A percentile compares a stretch with the other conserved stretches of the same genome.
phyloP scores from a whole-genome alignment of 2,888 invertebrate genomes.

The Nowickia ferox region DNA sequence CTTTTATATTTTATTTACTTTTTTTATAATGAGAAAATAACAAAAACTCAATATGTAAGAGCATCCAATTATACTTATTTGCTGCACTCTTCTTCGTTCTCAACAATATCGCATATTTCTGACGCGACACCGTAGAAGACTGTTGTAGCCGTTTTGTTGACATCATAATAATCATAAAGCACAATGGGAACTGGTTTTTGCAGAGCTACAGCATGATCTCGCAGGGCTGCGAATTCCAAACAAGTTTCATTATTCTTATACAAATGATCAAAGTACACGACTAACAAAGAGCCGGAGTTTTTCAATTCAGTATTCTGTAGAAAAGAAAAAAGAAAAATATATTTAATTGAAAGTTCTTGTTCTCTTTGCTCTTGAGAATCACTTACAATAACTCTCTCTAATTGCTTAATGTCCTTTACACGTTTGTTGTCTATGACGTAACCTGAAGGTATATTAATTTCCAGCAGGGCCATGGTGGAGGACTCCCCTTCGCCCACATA shows the following conservation, averaged over 20 bases:
- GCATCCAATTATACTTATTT: constrained; percentile 66
- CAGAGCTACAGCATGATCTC: constrained; percentile 92
- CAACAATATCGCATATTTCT: constrained; percentile 91
- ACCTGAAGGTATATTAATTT: constrained; percentile 94
- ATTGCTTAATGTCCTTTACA: constrained; percentile 85
- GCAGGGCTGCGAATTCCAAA: constrained; percentile 92
- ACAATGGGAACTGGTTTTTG: constrained; percentile 93
- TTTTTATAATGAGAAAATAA: no score
- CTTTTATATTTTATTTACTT: no score
- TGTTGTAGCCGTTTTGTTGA: constrained; percentile 83
- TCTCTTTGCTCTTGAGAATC: not conserved
- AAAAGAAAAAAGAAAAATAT: not conserved
- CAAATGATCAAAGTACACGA: constrained; percentile 90
- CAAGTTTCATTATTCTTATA: constrained; percentile 86
- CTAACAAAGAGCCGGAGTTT: constrained; percentile 86
- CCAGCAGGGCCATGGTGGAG: constrained; percentile 95
- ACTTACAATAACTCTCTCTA: constrained; percentile 83
- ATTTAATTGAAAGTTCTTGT: not conserved
- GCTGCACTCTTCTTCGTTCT: constrained; percentile 84
- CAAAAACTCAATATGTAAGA: not conserved
- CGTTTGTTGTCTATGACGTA: constrained; percentile 92
- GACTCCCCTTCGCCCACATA: constrained; percentile 84
- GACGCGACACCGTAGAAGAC: constrained; percentile 78
- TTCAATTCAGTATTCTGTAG: constrained; percentile 86
- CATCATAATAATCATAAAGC: constrained; percentile 96